Percentiles rank a stretch among this genome's conserved stretches.
Evolutionary conservation across 2,888 invertebrate species (phyloP).

Genomic region (Ptychoptera contaminata): DNA sequence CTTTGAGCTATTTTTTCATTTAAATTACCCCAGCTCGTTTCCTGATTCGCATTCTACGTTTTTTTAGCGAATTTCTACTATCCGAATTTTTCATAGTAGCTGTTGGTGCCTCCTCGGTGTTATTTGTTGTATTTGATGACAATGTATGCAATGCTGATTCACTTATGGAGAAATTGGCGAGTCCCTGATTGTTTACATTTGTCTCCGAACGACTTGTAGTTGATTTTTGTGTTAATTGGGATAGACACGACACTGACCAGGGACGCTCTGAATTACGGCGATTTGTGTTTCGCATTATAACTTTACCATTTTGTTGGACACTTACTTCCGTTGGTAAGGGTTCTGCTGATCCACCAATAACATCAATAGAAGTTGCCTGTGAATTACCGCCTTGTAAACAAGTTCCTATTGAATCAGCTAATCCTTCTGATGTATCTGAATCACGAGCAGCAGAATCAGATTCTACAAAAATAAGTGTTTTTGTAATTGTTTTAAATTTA

Average conservation of each 20-base stretch:
- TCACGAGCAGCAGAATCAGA: constrained; percentile 39
- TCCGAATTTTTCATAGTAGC: constrained; percentile 20
- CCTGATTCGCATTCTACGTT: constrained; percentile 27
- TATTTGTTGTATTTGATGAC: constrained; percentile 24
- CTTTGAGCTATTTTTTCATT: constrained; percentile 8
- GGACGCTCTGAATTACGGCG: constrained; percentile 42
- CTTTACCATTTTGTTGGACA: constrained; percentile 10
- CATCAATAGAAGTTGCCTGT: constrained; percentile 34
- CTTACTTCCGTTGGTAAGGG: constrained; percentile 24
- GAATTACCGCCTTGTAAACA: constrained; percentile 36
- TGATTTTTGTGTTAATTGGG: constrained; percentile 45
- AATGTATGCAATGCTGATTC: constrained; percentile 75
- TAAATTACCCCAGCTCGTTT: constrained; percentile 15
- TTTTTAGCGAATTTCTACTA: constrained; percentile 28
- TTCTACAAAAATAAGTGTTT: constrained; percentile 13
- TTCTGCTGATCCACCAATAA: constrained; percentile 41
- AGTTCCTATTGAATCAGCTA: constrained; percentile 57
- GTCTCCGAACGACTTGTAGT: constrained; percentile 21
- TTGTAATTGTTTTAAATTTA: background rate
- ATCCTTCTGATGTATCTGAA: constrained; percentile 61
- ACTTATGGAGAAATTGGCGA: constrained; percentile 64
- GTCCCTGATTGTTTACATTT: constrained; percentile 33
- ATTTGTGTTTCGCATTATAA: constrained; percentile 36
- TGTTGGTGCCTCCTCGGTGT: constrained; percentile 15
- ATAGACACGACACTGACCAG: constrained; percentile 79